A percentile compares a stretch with the other conserved stretches of the same genome.
phyloP scores from a whole-genome alignment of 92 coral and sea anemone genomes.

The Ricordea florida region DNA sequence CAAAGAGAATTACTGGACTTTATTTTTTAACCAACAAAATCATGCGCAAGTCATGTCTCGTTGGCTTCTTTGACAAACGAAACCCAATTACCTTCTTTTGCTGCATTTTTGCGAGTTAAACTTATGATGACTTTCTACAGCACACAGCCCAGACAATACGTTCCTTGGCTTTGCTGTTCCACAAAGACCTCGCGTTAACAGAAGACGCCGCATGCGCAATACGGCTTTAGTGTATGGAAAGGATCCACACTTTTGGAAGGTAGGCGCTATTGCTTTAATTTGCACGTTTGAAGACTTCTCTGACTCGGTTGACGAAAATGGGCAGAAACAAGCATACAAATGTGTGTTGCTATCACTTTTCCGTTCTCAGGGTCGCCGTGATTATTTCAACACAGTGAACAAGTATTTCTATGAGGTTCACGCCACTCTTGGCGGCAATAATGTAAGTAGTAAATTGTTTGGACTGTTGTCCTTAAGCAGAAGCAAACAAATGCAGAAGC shows the following conservation, averaged over 20 bases:
- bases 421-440: slow-evolving; percentile 8
- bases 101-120: background rate
- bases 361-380: background rate
- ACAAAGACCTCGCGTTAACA: slow-evolving; percentile 18
- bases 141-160: slow-evolving; percentile 93
- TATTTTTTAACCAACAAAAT: background rate
- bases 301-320: no score
- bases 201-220: background rate
- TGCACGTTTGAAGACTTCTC: no score
- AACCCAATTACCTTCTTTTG: background rate
- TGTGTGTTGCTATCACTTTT: background rate
- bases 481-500: no score
- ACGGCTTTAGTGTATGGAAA: slow-evolving; percentile 87
- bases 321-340: no score
- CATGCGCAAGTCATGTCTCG: background rate
- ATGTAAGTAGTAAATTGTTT: background rate
- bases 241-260: slow-evolving; percentile 42
- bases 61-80: background rate
- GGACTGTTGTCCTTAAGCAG: no score
- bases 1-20: background rate
- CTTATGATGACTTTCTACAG: slow-evolving; percentile 10
- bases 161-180: slow-evolving; percentile 92
- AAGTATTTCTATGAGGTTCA: slow-evolving; percentile 20
- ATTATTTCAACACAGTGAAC: slow-evolving; percentile 14
- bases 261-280: no score